Evolutionary conservation across 2,888 invertebrate genomes (phyloP), one percentile per base, ranked within the genome.

Genomic region (Xestobium rufovillosum): DNA sequence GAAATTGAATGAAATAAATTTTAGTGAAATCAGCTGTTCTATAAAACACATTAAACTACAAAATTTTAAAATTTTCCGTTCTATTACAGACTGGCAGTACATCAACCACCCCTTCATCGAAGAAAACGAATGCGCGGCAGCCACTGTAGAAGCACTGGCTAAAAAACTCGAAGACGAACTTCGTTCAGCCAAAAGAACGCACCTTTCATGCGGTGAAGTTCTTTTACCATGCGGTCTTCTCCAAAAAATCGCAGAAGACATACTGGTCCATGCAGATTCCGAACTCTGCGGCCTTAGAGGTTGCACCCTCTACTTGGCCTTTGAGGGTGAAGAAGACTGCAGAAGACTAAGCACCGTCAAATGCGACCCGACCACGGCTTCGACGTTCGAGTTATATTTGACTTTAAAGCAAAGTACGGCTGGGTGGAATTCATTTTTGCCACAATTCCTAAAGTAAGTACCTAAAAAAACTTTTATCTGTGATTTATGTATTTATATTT

Each of bases 381-480:
- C 90, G 43, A 92, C 91, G 44, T 92, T 91, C 65, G 91, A 92
- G 68, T 74, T 92, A 54, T 85, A 84, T 67, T 72, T 92, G 49
- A 90, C 87, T 34, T 73, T 92, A 51, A 85, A 85, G 64, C 89
- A 89, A 63, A 86, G 88, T 59, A 78, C 80, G 42, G 80, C 84
- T 54, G 82, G 85, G 60, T 91, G 91, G 91, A 83, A 83, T 51
- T 81, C 83, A 54, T 74, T 84, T 61, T 71, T 91, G 67, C 87
- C 88, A 65, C 88, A 89, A 67, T 85, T 91, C 68, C 74, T 91
- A 67, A 88, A 87, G 88, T 88, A 68, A 83, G 85, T 79, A n/a
- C n/a, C n/a, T n/a, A n/a, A n/a, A n/a, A n/a, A n/a, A n/a, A n/a
- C n/a, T n/a, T n/a, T n/a, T n/a, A n/a, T n/a, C n/a, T n/a, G n/a